A percentile compares a stretch with the other conserved stretches of the same genome.
phyloP scores from a whole-genome alignment of 2,888 invertebrate species.

The Platycheirus albimanus region DNA sequence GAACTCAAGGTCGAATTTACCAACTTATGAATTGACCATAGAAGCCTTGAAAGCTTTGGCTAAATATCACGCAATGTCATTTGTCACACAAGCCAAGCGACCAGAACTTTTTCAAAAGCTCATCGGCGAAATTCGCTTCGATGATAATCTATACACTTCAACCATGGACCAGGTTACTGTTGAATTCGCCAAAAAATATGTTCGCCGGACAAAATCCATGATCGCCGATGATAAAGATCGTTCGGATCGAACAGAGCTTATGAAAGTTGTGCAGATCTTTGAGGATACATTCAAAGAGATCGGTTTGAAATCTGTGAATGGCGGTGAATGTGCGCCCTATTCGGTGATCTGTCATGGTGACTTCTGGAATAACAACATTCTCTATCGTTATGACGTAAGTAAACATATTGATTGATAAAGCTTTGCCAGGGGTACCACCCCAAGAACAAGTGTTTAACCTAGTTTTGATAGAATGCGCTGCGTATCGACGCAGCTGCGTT shows the following conservation, averaged over 20 bases:
- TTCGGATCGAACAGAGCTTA: slow-evolving; percentile 25
- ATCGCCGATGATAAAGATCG: slow-evolving; percentile 74
- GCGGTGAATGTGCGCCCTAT: slow-evolving; percentile 76
- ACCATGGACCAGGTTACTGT: slow-evolving; percentile 76
- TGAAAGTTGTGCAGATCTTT: slow-evolving; percentile 75
- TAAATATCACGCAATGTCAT: slow-evolving; percentile 83
- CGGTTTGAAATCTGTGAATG: slow-evolving; percentile 76
- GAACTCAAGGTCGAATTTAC: slow-evolving; percentile 79
- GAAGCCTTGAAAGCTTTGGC: slow-evolving; percentile 82
- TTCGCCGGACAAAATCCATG: slow-evolving; percentile 76
- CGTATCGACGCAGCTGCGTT: slow-evolving; percentile 20
- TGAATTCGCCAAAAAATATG: slow-evolving; percentile 78
- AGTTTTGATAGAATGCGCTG: slow-evolving; percentile 40
- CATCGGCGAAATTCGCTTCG: slow-evolving; percentile 70
- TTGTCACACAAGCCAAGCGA: slow-evolving; percentile 80
- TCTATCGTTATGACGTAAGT: slow-evolving; percentile 79
- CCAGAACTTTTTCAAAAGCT: slow-evolving; percentile 74
- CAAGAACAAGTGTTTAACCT: slow-evolving; percentile 57
- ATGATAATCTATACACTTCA: slow-evolving; percentile 77
- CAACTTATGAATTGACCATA: slow-evolving; percentile 81
- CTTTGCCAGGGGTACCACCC: slow-evolving; percentile 17
- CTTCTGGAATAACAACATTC: slow-evolving; percentile 80
- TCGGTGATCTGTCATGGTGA: slow-evolving; percentile 80
- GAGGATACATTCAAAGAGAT: slow-evolving; percentile 76
- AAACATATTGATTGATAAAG: slow-evolving; percentile 25